phyloP scores from a whole-genome alignment of 2,888 invertebrate species.

The Laothoe populi region DNA sequence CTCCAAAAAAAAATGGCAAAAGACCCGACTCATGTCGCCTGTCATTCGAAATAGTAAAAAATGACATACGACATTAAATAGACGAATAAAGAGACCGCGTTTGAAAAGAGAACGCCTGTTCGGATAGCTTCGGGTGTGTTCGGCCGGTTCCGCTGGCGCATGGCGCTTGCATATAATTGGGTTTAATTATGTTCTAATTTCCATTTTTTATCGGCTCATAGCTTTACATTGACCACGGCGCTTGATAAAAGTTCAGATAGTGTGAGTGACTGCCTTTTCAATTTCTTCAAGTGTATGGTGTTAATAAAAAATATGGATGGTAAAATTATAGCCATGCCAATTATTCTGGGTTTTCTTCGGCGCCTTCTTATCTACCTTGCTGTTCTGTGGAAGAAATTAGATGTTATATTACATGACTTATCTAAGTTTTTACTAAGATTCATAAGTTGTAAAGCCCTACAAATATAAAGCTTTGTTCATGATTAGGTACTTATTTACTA shows the following conservation, averaged over 20 bases:
- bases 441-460: no score
- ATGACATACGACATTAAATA: conserved; percentile 62
- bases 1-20: conserved; percentile 66
- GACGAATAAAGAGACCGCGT: conserved; percentile 35
- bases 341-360: no score
- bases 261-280: not conserved
- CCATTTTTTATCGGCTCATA: not conserved
- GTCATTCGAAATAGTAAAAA: conserved; percentile 65
- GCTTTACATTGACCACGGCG: not conserved
- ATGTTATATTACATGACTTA: no score
- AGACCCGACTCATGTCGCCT: conserved; percentile 56
- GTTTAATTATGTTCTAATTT: conserved; percentile 35
- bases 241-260: not conserved
- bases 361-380: no score
- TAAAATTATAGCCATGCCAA: no score
- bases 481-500: no score
- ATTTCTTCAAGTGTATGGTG: not conserved
- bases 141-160: conserved; percentile 45
- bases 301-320: no score
- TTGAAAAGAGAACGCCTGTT: conserved; percentile 24
- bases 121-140: conserved; percentile 34
- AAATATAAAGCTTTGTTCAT: no score
- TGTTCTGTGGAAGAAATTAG: no score
- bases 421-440: no score
- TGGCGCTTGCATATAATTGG: conserved; percentile 45